A percentile compares a stretch with the other conserved stretches of the same genome.
These are phyloP conservation scores for Felis chaus DNA, from an alignment of 2,113 vertebrate genomes.

Conservation along the genomic window DNA sequence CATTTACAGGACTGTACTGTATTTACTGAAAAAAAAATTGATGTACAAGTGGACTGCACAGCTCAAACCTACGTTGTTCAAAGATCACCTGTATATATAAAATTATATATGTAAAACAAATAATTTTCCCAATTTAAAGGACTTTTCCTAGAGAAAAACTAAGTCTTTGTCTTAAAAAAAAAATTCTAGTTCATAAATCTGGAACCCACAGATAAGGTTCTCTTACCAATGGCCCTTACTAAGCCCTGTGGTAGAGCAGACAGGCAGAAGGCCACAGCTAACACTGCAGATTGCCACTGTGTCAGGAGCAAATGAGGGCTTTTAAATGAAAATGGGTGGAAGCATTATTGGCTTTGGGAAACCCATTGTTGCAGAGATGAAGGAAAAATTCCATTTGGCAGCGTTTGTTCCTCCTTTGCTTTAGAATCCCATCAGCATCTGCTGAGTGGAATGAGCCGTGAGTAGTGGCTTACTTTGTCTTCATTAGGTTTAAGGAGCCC, in stretches of 20 bases:
- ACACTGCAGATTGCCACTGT: neutral
- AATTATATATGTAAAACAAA: neutral
- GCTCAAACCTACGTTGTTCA: neutral
- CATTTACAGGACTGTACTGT: neutral
- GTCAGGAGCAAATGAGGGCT: neutral
- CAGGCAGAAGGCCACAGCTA: neutral
- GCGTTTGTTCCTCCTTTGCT: neutral
- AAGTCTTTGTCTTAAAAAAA: neutral
- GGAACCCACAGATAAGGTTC: neutral
- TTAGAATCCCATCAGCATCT: neutral
- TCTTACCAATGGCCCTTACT: neutral
- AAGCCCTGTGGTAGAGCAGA: neutral
- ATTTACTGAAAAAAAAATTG: neutral
- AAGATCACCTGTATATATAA: neutral
- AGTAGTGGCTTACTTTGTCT: slow-evolving; percentile 12
- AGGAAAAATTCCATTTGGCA: neutral
- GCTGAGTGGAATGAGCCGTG: neutral
- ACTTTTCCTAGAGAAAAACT: neutral
- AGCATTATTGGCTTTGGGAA: slow-evolving; percentile 17
- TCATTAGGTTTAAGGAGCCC: neutral
- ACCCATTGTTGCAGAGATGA: neutral
- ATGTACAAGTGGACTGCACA: neutral
- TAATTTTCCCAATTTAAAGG: slow-evolving; percentile 12
- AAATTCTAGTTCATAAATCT: neutral
- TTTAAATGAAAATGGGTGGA: slow-evolving; percentile 32